Conservation (phyloP, 2,888 invertebrate genomes). For the Platycnemis pennipes region DNA sequence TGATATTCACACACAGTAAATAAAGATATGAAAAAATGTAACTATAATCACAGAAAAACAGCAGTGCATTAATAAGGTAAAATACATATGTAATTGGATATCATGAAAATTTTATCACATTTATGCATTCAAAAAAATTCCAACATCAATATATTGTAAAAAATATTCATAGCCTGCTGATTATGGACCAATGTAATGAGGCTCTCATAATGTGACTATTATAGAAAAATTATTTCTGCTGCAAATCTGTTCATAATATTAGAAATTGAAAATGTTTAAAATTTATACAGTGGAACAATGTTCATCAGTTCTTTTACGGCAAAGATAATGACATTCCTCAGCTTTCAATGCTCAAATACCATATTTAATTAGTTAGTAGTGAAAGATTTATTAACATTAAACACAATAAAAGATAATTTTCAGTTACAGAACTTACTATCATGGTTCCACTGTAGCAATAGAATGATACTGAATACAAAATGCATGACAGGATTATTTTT, state of each 20-base stretch:
- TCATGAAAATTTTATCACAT: neutral
- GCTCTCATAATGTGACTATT: neutral
- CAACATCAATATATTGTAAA: neutral
- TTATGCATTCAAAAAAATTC: neutral
- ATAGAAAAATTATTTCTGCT: slow-evolving; percentile 6
- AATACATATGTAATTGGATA: neutral
- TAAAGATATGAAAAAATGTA: neutral
- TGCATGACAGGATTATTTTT: slow-evolving; percentile 3
- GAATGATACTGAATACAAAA: neutral
- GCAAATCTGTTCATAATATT: neutral
- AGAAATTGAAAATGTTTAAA: neutral
- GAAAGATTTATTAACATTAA: neutral
- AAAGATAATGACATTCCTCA: neutral
- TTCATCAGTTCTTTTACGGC: neutral
- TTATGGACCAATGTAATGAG: neutral
- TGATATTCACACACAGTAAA: neutral
- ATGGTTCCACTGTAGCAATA: slow-evolving; percentile 18
- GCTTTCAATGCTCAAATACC: neutral
- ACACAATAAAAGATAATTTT: neutral
- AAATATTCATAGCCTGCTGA: neutral
- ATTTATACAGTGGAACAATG: neutral
- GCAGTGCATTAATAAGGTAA: neutral
- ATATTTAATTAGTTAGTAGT: neutral
- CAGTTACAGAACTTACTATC: neutral
- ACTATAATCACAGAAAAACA: neutral